Conservation (phyloP, 2,797 vertebrate genomes). For the Aselliscus stoliczkanus region DNA sequence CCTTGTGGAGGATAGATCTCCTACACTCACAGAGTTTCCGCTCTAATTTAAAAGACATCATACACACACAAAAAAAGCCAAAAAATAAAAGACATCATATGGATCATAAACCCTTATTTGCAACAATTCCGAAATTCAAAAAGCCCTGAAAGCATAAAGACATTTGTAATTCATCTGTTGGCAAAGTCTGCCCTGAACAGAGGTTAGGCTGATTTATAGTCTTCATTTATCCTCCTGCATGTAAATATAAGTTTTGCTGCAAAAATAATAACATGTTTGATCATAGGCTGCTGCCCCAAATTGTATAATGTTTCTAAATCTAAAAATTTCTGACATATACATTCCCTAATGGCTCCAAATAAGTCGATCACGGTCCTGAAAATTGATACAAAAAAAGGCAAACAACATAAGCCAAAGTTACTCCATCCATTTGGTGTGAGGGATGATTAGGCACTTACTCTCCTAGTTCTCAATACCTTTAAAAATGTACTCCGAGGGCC, state of each 20-base stretch:
- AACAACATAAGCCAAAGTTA: not conserved
- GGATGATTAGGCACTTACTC: not conserved
- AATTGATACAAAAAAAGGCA: not conserved
- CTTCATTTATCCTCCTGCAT: not conserved
- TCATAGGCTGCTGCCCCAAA: not conserved
- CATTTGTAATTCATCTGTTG: not conserved
- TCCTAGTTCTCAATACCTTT: not conserved
- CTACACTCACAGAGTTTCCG: not conserved
- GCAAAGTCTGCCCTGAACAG: not conserved
- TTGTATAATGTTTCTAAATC: not conserved
- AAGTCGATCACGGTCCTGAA: not conserved
- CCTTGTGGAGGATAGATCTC: not conserved
- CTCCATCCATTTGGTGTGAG: not conserved
- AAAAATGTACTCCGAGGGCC: not conserved
- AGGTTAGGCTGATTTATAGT: not conserved
- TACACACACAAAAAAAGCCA: too few species aligned
- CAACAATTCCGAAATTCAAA: constrained; percentile 16
- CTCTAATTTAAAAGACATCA: not conserved
- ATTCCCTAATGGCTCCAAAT: not conserved
- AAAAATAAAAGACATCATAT: too few species aligned
- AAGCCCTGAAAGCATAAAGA: not conserved
- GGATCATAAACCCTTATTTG: not conserved
- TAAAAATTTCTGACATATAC: constrained; percentile 1
- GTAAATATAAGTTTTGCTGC: not conserved
- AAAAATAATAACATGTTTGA: not conserved